Evolutionary conservation across 2,888 invertebrate genomes (phyloP).

Genomic region (Phytoseiulus persimilis): DNA sequence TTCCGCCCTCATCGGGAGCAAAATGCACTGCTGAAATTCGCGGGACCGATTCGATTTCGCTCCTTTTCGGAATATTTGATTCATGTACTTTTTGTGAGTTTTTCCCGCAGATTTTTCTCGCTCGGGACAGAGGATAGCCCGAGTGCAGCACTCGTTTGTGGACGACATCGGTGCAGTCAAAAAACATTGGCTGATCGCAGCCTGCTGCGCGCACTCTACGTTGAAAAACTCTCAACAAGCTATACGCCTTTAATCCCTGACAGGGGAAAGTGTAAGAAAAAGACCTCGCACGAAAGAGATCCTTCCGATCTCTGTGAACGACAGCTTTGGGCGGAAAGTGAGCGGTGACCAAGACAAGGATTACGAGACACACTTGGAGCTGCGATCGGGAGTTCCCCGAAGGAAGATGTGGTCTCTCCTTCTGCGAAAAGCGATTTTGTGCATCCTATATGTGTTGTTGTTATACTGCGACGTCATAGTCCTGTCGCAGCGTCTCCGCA

Average conservation of each 20-base stretch:
- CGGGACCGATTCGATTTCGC: too few relatives aligned
- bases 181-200: background rate
- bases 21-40: too few relatives aligned
- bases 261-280: background rate
- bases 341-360: background rate
- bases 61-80: too few relatives aligned
- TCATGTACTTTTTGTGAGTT: too few relatives aligned
- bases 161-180: background rate
- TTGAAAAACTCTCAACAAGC: background rate
- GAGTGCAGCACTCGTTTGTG: too few relatives aligned
- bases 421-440: background rate
- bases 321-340: background rate
- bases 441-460: slow-evolving; percentile 12
- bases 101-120: too few relatives aligned
- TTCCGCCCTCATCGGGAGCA: too few relatives aligned
- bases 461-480: slow-evolving; percentile 18
- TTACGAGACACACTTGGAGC: background rate
- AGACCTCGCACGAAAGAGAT: background rate
- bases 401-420: slow-evolving; percentile 8
- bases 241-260: background rate
- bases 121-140: too few relatives aligned
- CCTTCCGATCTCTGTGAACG: background rate
- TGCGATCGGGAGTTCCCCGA: background rate
- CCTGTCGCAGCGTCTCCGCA: slow-evolving; percentile 9
- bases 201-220: background rate